Evolutionary conservation across 2,888 invertebrate species (phyloP), one percentile per base, ranked within the genome.

Genomic region (Heliconius aoede): DNA sequence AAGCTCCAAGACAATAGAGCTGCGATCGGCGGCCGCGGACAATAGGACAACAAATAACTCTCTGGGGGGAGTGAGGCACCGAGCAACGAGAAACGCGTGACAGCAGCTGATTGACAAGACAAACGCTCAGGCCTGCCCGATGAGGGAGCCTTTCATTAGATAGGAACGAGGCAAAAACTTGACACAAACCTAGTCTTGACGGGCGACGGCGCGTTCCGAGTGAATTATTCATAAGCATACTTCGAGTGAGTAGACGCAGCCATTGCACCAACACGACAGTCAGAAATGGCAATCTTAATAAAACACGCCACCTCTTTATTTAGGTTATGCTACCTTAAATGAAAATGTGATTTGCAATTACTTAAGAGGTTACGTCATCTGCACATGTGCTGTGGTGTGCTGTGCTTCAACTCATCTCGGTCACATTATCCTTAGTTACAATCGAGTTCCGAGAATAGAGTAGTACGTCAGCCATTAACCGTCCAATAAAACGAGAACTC

Each of bases 41-140:
- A 94, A 93, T 93, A 86, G 90, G 87, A 87, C 86, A 92, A 93
- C 93, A 90, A 91, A 92, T 92, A 92, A 91, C 89, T 90, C 87
- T 84, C 86, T 18, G 18, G 86, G 88, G 89, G 89, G 89, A 90
- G 88, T 86, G 86, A 86, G 87, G 85, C 87, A 86, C 85, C 84
- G 85, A 84, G 84, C 86, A 83, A 80, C 80, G 83, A 84, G 84
- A 86, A 84, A 80, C 80, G 83, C 83, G 73, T 83, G 84, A 85
- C 87, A 85, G 84, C 86, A 83, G 82, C 84, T 91, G 91, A 93
- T 89, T 92, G 92, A 93, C 93, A 93, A 90, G 87, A 93, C 93
- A 93, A 93, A 92, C 90, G 89, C 80, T 79, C 84, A 86, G 86
- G 83, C 86, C 87, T 87, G 87, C 87, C 87, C 86, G 84, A 84